Evolutionary conservation across 2,888 invertebrate genomes (phyloP).

Genomic region (Cenopis cana): DNA sequence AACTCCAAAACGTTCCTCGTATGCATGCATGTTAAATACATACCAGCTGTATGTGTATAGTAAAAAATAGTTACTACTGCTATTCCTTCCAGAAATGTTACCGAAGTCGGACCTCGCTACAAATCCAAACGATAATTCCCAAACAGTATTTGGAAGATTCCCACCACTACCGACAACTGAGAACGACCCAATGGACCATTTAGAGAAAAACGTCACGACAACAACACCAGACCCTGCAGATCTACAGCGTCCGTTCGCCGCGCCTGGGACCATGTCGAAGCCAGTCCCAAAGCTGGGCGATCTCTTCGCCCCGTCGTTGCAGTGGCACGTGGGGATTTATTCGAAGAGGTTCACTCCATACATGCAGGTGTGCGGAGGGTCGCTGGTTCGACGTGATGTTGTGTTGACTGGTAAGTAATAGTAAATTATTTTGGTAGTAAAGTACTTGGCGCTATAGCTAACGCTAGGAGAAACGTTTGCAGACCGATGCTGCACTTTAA

Average conservation of each 20-base stretch:
- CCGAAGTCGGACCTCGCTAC: too few species aligned
- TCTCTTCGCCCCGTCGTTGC: background rate
- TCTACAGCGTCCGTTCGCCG: background rate
- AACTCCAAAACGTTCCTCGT: too few species aligned
- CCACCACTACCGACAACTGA: background rate
- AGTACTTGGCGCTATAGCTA: too few species aligned
- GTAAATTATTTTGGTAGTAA: too few species aligned
- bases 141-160: too few species aligned
- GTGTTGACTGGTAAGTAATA: slow-evolving; percentile 11
- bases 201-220: too few species aligned
- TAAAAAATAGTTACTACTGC: too few species aligned
- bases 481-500: too few species aligned
- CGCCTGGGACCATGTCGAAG: slow-evolving; percentile 2
- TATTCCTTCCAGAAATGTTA: background rate
- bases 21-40: too few species aligned
- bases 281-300: slow-evolving; percentile 5
- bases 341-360: slow-evolving; percentile 17
- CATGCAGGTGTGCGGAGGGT: slow-evolving; percentile 17
- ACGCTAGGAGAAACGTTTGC: too few species aligned
- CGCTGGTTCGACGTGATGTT: slow-evolving; percentile 12
- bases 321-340: slow-evolving; percentile 20
- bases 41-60: too few species aligned
- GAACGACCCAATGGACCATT: background rate
- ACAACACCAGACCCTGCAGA: background rate
- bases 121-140: background rate